Evolutionary conservation across 2,888 invertebrate genomes (phyloP).

Genomic region (Ochropacha duplaris): DNA sequence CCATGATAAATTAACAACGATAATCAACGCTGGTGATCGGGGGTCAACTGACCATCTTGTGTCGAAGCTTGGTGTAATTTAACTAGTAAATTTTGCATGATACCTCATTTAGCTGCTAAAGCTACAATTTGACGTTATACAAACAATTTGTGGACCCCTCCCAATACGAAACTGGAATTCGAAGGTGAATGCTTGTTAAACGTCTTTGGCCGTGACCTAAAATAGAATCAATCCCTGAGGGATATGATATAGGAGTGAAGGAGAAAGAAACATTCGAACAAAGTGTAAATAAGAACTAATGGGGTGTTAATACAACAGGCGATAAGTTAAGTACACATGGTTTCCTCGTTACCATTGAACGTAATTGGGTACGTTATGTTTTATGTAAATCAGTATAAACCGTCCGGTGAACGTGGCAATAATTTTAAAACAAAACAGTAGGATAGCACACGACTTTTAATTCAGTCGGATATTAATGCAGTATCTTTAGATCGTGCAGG

Average conservation of each 20-base stretch:
- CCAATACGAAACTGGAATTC: background rate
- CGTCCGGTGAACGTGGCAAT: background rate
- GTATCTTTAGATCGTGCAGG: background rate
- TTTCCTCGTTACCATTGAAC: constrained; percentile 27
- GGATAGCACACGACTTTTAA: background rate
- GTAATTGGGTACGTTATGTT: constrained; percentile 7
- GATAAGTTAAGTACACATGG: constrained; percentile 44
- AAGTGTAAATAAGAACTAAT: constrained; percentile 46
- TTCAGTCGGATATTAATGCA: background rate
- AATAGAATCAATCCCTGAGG: background rate
- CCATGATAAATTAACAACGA: background rate
- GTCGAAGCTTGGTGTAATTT: background rate
- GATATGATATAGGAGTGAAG: constrained; percentile 9
- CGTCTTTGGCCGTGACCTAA: background rate
- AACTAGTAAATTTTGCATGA: background rate
- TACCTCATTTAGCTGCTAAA: background rate
- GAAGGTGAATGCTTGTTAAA: constrained; percentile 1
- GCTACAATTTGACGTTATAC: background rate
- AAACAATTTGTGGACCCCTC: background rate
- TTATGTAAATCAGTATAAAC: background rate
- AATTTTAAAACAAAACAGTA: background rate
- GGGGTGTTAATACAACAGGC: constrained; percentile 43
- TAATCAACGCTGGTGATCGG: background rate
- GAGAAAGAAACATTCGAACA: constrained; percentile 27
- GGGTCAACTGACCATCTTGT: background rate